Base-by-base conservation (phyloP, 1,140 invertebrate genomes). In the Wasmannia auropunctata region DNA sequence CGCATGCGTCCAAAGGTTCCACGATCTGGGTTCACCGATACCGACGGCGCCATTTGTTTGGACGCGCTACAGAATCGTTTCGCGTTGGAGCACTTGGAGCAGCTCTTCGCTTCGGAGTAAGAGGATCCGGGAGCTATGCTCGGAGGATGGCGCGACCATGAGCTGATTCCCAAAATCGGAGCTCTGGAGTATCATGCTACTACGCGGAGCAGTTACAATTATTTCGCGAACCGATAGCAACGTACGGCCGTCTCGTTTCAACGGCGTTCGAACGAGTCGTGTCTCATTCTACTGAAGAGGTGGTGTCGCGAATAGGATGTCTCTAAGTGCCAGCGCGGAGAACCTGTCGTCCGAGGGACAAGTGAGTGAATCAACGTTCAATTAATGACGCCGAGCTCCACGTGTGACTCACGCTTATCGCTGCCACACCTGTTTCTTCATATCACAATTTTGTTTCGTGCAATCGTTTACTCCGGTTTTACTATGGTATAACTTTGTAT, bases 271-370 rank as follows among this genome's bases (percentile, higher is more conserved):
- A 74, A 83, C 37, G 22, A 72, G 28, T 37, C n/a, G 37, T 22
- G 37, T 89, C 60, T 67, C 25, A 72, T 81, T 49, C 37, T 25
- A 31, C 43, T 22, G 34, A 28, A 11, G 28, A 37, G 10, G 7
- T 49, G 51, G 72, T 51, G 62, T 34, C n/a, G 46, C 10, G 43
- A 72, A 51, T 40, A 11, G 2, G 49, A 97, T 97, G 96, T 97
- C 96, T 89, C 93, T 96, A n/a, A 97, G 96, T 93, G 96, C 96
- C 31, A 97, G 96, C 93, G 96, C 96, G 16, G 96, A 97, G 91
- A 97, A 97, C 94, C 94, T 97, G 87, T 95, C 96, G 43, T 95
- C 94, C 34, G 96, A 97, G 87, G 95, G 95, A 87, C 96, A 96
- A 95, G 96, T 96, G 91, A 93, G 93, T 91, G 74, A 89, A 84